Base-by-base conservation (phyloP, 2,113 vertebrate species). In the Takifugu flavidus region DNA sequence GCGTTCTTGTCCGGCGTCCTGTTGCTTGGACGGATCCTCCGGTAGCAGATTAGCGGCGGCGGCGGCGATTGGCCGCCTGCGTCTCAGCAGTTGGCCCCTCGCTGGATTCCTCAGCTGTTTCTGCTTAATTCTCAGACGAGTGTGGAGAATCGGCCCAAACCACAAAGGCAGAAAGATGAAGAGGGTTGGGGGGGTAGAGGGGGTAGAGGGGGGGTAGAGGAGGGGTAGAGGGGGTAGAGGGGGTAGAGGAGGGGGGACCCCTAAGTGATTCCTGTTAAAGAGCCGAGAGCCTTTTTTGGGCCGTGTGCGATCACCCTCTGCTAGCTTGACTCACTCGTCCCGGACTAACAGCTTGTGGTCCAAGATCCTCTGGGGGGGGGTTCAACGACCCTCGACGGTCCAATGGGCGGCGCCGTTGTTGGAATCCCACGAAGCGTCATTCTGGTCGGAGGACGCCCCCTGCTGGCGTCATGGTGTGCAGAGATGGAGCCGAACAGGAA, bases 91-190 rank as follows among this genome's bases (percentile, higher is more conserved):
- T 73, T 89, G 87, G 89, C 87, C 61, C 53, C 15, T 45, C 52
- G 52, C 49, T 50, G 72, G 86, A 91, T 90, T 91, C 89, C 89
- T 89, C 89, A 91, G 87, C 90, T 91, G 90, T 82, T 91, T 91
- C 82, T 87, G 81, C 65, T 91, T 91, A 89, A 77, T 49, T 70
- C 62, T 14, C 50, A 83, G 83, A 87, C 70, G 65, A 82, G 62
- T 56, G 65, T 74, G 74, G 67, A 75, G 78, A 79, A 49, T 70
- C 59, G 42, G 56, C 31, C 62, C 31, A 67, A 83, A 86, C 85
- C 87, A 82, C 80, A 78, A 84, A 73, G 62, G 31, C 25, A 54
- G 43, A 66, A 42, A 70, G 68, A 76, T 56, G 64, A 53, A 75
- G 31, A 55, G 54, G 25, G 51, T 26, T 51, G 44, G 53, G 56